Base-by-base conservation (phyloP, 2,113 vertebrate genomes). In the Leptobrachium leishanense region DNA sequence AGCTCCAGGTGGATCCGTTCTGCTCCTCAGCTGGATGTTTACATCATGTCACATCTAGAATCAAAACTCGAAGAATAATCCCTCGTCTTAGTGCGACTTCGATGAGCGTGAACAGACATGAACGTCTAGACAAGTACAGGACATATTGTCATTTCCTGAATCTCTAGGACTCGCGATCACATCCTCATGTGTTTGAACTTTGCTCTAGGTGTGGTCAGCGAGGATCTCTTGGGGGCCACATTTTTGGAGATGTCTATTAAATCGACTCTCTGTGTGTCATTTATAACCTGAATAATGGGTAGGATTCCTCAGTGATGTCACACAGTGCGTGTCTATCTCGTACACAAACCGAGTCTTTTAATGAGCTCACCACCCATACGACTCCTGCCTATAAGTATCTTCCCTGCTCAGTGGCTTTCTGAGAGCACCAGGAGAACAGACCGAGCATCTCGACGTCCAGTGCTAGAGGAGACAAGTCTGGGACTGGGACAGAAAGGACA, bases 351-450 rank as follows among this genome's bases (percentile, higher is more conserved):
- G 11, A 3, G 11, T 68, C 12, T 57, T 68, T 76, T 76, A 68
- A 68, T 68, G 65, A 76, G 50, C 15, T 43, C 3, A 43, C 43
- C 75, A 76, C 75, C 75, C 65, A 66, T 39, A 2, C 67, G 41
- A 41, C 50, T 40, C 10, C 9, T 7, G 6, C 65, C 65, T 76
- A 76, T 76, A 76, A 76, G 50, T 76, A 76, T 43, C 75, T 5
- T 20, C 53, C 10, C 6, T 12, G 42, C 39, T 43, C 73, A 41
- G 46, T n/a, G 20, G 6, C 15, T 20, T 43, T 15, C 63, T 41
- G 3, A n/a, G 39, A 72, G 72, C 0, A 72, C 9, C 15, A 50
- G 6, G 3, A 39, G 43, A 74, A 31, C 73, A 44, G n/a, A n/a
- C n/a, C n/a, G n/a, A n/a, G n/a, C n/a, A n/a, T n/a, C n/a, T n/a